Conservation (phyloP, 2,113 vertebrate species). For the Colius striatus region DNA sequence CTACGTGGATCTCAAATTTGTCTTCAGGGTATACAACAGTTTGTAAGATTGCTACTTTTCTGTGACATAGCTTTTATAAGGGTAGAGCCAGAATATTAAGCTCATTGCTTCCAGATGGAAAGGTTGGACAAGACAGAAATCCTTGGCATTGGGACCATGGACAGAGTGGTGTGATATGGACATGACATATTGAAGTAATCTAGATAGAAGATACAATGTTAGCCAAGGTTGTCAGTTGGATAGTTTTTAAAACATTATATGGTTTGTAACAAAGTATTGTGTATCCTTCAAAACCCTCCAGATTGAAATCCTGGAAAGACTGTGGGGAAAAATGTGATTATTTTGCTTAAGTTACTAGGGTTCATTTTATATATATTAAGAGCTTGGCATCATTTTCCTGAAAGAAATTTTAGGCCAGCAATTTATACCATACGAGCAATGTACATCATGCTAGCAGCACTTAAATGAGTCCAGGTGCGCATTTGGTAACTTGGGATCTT, state of each 20-base stretch:
- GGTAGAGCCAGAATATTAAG: slow-evolving; percentile 79
- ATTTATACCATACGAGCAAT: slow-evolving; percentile 65
- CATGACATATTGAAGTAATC: slow-evolving; percentile 85
- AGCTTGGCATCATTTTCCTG: slow-evolving; percentile 78
- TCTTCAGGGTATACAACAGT: slow-evolving; percentile 74
- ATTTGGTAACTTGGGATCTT: slow-evolving; percentile 62
- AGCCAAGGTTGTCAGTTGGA: slow-evolving; percentile 84
- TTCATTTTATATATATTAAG: slow-evolving; percentile 77
- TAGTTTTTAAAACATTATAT: slow-evolving; percentile 81
- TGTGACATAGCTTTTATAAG: slow-evolving; percentile 80
- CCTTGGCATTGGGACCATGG: slow-evolving; percentile 74
- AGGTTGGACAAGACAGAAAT: slow-evolving; percentile 78
- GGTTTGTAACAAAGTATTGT: slow-evolving; percentile 84
- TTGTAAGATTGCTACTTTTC: slow-evolving; percentile 81
- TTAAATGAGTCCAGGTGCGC: slow-evolving; percentile 76
- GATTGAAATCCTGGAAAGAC: slow-evolving; percentile 75
- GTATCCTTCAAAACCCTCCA: slow-evolving; percentile 77
- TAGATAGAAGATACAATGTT: slow-evolving; percentile 81
- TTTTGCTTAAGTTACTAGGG: slow-evolving; percentile 80
- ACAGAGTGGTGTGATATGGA: slow-evolving; percentile 73
- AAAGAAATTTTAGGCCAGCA: slow-evolving; percentile 71
- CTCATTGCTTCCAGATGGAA: slow-evolving; percentile 86
- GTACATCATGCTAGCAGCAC: slow-evolving; percentile 70
- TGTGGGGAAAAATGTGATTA: slow-evolving; percentile 74
- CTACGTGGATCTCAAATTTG: slow-evolving; percentile 58